A percentile compares a stretch with the other conserved stretches of the same genome.
Evolutionary conservation across 2,113 vertebrate species (phyloP).

Genomic region (Mesitornis unicolor): DNA sequence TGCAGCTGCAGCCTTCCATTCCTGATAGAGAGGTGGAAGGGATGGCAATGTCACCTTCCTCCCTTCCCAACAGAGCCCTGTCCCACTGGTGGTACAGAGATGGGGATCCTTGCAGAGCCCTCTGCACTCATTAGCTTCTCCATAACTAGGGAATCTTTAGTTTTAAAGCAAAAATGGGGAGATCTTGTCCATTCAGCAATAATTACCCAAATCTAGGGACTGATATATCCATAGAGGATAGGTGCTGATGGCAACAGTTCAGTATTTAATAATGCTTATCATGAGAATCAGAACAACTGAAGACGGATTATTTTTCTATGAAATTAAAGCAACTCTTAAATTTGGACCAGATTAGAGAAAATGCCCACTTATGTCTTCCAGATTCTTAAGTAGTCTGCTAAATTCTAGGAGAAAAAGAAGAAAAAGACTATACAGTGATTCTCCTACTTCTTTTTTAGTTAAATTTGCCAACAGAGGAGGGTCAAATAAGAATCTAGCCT

Average conservation of each 20-base stretch:
- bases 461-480: not conserved
- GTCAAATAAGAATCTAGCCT: not conserved
- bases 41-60: not conserved
- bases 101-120: not conserved
- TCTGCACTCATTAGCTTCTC: not conserved
- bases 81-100: not conserved
- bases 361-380: not conserved
- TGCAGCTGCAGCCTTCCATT: not conserved
- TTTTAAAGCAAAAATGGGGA: not conserved
- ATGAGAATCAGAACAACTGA: not conserved
- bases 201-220: not conserved
- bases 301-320: not conserved
- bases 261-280: not conserved
- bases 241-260: not conserved
- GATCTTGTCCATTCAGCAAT: not conserved
- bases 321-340: not conserved
- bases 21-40: not conserved
- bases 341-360: not conserved
- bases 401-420: not conserved
- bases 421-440: not conserved
- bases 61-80: not conserved
- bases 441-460: not conserved
- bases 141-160: not conserved
- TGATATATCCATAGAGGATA: not conserved
- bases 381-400: not conserved